phyloP scores from a whole-genome alignment of 2,797 vertebrate genomes.

The Yasuhikotakia modesta region DNA sequence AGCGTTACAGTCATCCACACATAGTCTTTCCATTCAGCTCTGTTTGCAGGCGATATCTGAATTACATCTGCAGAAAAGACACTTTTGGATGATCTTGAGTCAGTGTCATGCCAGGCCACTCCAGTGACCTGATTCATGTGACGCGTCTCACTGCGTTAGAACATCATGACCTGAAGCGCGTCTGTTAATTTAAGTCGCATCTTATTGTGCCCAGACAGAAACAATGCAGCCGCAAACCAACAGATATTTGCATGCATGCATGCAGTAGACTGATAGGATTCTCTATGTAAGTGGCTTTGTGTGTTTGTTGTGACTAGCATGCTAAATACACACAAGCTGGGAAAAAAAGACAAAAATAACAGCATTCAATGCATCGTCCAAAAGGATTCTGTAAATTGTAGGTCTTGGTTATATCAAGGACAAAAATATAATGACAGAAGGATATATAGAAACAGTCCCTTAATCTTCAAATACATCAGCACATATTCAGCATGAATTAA shows the following conservation, averaged over 20 bases:
- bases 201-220: conserved; percentile 14
- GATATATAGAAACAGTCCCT: not conserved
- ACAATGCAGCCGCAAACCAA: not conserved
- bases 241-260: conserved; percentile 1
- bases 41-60: not conserved
- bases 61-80: conserved; percentile 2
- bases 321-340: not conserved
- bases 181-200: conserved; percentile 47
- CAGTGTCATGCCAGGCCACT: conserved; percentile 39
- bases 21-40: not conserved
- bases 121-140: conserved; percentile 33
- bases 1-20: not conserved
- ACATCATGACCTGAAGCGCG: conserved; percentile 27
- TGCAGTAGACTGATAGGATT: not conserved
- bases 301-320: not conserved
- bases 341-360: not conserved
- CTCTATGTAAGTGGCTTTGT: not conserved
- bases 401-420: not conserved
- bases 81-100: conserved; percentile 37
- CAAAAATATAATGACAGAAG: not conserved
- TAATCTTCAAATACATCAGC: no score
- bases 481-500: no score
- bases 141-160: conserved; percentile 35
- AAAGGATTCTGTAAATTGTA: not conserved
- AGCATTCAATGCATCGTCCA: not conserved